Conservation (phyloP, 1,140 invertebrate genomes). For the Conopomorpha cramerella region DNA sequence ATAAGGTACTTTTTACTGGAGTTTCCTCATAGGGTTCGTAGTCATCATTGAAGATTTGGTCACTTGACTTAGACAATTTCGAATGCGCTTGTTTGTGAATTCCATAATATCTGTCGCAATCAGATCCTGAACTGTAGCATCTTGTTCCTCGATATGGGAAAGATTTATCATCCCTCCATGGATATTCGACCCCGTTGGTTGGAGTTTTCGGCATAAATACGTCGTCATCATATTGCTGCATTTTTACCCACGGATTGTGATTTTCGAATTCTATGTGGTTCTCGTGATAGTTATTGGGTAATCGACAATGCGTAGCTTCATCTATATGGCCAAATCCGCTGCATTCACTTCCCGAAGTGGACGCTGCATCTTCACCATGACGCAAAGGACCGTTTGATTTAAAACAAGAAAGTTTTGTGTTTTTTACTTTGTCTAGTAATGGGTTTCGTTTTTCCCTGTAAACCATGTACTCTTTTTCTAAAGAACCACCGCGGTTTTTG, state of each 20-base stretch:
- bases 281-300: conserved; percentile 31
- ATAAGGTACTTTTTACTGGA: conserved; percentile 13
- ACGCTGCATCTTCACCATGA: conserved; percentile 50
- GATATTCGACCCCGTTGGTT: conserved; percentile 29
- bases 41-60: conserved; percentile 58
- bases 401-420: conserved; percentile 72
- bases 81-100: conserved; percentile 40
- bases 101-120: conserved; percentile 47
- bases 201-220: conserved; percentile 43
- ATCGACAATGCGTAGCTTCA: conserved; percentile 45
- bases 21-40: conserved; percentile 30
- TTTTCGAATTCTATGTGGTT: conserved; percentile 50
- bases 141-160: conserved; percentile 42
- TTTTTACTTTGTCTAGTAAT: conserved; percentile 71
- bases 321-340: conserved; percentile 59
- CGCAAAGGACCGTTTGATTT: conserved; percentile 54
- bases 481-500: conserved; percentile 55
- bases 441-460: conserved; percentile 69
- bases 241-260: conserved; percentile 55
- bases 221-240: conserved; percentile 47
- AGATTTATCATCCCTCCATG: conserved; percentile 41
- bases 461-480: conserved; percentile 55
- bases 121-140: conserved; percentile 56
- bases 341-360: conserved; percentile 57
- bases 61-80: conserved; percentile 57